Conservation (phyloP, 2,113 vertebrate species). For the Callionymus lyra region DNA sequence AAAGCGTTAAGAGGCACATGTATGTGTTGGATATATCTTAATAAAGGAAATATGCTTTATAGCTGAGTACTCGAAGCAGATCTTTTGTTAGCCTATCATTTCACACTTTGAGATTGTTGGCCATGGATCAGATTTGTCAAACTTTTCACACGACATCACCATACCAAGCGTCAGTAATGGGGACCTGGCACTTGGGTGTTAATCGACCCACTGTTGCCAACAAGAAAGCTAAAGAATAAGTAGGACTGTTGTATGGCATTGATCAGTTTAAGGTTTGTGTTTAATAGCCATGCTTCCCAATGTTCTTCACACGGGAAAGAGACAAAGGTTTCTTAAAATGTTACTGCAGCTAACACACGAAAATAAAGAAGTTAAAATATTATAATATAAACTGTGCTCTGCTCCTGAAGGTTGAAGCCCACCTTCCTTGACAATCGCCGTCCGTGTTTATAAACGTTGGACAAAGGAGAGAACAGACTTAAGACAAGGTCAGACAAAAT, state of each 20-base stretch:
- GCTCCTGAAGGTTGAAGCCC: constrained; percentile 12
- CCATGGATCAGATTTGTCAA: constrained; percentile 60
- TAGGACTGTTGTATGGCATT: constrained; percentile 4
- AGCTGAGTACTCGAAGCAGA: no score
- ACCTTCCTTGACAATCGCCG: constrained; percentile 7
- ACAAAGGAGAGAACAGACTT: constrained; percentile 34
- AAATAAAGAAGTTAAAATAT: constrained; percentile 6
- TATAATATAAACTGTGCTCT: constrained; percentile 22
- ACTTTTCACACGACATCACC: constrained; percentile 60
- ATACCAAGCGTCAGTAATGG: constrained; percentile 47
- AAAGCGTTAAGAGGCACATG: no score
- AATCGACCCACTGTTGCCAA: constrained; percentile 61
- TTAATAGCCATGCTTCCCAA: no score
- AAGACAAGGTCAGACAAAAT: constrained; percentile 29
- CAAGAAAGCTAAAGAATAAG: constrained; percentile 49
- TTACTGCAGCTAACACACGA: no score
- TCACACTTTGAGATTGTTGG: constrained; percentile 45
- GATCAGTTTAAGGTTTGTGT: no score
- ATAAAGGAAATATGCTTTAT: no score
- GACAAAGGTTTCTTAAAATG: no score
- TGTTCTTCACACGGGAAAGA: background rate
- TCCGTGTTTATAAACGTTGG: constrained; percentile 33
- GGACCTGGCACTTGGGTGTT: constrained; percentile 49
- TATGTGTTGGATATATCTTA: no score
- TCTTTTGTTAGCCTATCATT: no score